phyloP scores from a whole-genome alignment of 2,113 vertebrate genomes.

The Plecotus auritus region DNA sequence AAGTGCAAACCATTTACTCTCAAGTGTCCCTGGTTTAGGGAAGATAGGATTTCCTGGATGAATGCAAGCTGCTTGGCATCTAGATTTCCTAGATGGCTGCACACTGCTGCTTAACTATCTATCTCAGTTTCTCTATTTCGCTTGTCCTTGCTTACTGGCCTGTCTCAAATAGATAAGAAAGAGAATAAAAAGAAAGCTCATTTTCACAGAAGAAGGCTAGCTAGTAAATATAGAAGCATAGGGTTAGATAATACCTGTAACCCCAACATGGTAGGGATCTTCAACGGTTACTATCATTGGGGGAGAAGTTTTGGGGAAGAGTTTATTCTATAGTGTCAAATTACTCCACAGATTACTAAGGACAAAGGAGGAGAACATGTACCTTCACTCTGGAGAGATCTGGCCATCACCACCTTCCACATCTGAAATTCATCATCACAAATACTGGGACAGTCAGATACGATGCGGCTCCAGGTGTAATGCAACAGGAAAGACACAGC shows the following conservation, averaged over 20 bases:
- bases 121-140: no score
- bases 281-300: background rate
- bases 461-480: background rate
- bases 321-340: background rate
- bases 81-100: no score
- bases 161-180: background rate
- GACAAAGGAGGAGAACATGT: background rate
- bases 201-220: background rate
- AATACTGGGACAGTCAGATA: background rate
- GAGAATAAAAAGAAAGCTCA: background rate
- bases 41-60: no score
- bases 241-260: background rate
- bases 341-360: background rate
- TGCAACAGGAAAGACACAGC: background rate
- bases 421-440: background rate
- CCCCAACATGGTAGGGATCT: background rate
- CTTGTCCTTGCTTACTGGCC: no score
- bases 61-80: no score
- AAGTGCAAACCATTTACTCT: no score
- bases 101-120: no score
- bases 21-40: no score
- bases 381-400: background rate
- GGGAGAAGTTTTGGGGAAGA: background rate
- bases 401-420: background rate
- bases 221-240: background rate